A percentile compares a stretch with the other conserved stretches of the same genome.
Evolutionary conservation across 2,888 invertebrate genomes (phyloP).

Genomic region (Syrista parreyssii): DNA sequence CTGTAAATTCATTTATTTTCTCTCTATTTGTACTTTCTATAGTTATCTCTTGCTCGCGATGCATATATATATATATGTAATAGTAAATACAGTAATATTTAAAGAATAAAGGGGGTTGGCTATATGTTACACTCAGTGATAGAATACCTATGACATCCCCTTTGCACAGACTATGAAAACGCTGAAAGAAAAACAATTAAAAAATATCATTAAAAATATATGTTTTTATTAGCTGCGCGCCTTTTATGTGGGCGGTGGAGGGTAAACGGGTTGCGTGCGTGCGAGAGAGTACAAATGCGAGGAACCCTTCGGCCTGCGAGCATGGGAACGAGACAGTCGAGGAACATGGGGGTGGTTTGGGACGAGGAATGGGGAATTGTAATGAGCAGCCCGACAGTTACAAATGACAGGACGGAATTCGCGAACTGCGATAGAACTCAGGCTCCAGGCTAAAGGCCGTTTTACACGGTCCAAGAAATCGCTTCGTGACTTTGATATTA

Average conservation of each 20-base stretch:
- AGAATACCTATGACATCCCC: neutral
- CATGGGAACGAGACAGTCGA: conserved; percentile 34
- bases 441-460: conserved; percentile 59
- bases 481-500: neutral
- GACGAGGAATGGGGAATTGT: conserved; percentile 66
- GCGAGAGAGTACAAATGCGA: conserved; percentile 27
- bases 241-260: conserved; percentile 26
- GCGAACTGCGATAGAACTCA: conserved; percentile 64
- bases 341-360: conserved; percentile 39
- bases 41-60: too few relatives aligned
- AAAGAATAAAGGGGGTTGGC: neutral
- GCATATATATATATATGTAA: too few relatives aligned
- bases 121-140: neutral
- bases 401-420: conserved; percentile 67
- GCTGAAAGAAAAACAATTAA: conserved; percentile 35
- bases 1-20: neutral
- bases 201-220: conserved; percentile 43
- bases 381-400: conserved; percentile 67
- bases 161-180: neutral
- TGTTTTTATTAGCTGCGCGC: conserved; percentile 41
- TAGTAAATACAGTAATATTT: too few relatives aligned
- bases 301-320: conserved; percentile 14
- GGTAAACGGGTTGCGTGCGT: conserved; percentile 44
- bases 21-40: too few relatives aligned
- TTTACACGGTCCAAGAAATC: conserved; percentile 47